Conservation (phyloP, 2,888 invertebrate species). For the Eulithis testata region DNA sequence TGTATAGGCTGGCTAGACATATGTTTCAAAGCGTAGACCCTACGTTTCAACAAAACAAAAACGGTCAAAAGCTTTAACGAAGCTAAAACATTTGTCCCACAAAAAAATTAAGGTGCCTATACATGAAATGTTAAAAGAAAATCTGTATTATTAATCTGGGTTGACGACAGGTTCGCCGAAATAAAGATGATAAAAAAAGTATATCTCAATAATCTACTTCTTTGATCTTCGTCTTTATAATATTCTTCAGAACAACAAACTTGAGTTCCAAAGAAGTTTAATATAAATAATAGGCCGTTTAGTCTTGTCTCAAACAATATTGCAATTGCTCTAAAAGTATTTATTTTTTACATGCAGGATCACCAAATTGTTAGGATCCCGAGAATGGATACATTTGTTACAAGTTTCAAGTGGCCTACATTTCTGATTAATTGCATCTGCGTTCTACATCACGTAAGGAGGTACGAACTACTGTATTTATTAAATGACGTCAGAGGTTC, state of each 20-base stretch:
- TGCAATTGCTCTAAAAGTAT: too few relatives aligned
- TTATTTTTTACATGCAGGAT: too few relatives aligned
- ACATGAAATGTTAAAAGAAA: neutral
- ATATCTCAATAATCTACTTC: constrained; percentile 11
- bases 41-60: neutral
- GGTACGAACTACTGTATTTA: neutral
- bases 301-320: neutral
- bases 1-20: too few relatives aligned
- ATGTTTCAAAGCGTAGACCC: too few relatives aligned
- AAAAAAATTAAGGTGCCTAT: neutral
- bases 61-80: neutral
- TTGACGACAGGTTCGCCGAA: neutral
- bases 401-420: too few relatives aligned
- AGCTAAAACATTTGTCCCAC: neutral
- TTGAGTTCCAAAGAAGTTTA: constrained; percentile 6
- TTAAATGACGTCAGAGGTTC: neutral
- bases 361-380: too few relatives aligned
- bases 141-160: neutral
- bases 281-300: neutral
- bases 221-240: constrained; percentile 14
- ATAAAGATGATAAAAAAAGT: neutral
- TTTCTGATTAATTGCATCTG: too few relatives aligned
- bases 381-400: too few relatives aligned
- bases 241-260: constrained; percentile 8
- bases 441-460: neutral